Evolutionary conservation across 2,797 vertebrate species (phyloP), one percentile per base, ranked within the genome.

Genomic region (Threskiornis aethiopicus): DNA sequence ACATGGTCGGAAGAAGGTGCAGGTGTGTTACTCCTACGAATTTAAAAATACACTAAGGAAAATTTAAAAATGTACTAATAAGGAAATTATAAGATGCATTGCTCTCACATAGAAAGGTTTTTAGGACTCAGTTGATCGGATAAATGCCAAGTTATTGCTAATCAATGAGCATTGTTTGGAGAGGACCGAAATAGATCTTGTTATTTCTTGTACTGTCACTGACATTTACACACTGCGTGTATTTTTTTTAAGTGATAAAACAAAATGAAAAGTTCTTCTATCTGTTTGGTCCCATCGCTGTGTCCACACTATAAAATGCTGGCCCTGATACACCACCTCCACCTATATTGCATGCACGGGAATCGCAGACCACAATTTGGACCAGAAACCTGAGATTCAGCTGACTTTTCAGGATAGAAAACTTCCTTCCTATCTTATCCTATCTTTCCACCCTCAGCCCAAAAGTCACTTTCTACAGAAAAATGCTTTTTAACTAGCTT

Each of bases 1-100:
- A 70, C 22, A 14, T 0, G 0, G 20, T 1, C 2, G 1, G 44
- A 44, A 58, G 15, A 59, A 46, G 25, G 57, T 15, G 21, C 4
- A 12, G 44, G n/a, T 58, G 47, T 6, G 52, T 41, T 52, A 46
- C 19, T 76, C n/a, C 44, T 57, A 33, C 8, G 10, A 4, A 66
- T 26, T 18, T 28, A 18, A 37, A 77, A 82, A 39, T 6, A 51
- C 16, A 2, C 28, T 6, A 33, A 33, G 41, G 28, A 41, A 64
- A 55, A 72, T 55, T 6, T 2, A 8, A 5, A 42, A 83, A 35
- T 10, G 47, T 5, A 10, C 46, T 41, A 13, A 13, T 57, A 57
- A 55, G 37, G 28, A 61, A 64, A 59, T 15, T 5, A 7, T 5
- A 17, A 64, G 54, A 39, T 6, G 4, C 4, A 7, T 4, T 16